phyloP scores from a whole-genome alignment of 2,797 vertebrate genomes.

The Rhynchonycteris naso region DNA sequence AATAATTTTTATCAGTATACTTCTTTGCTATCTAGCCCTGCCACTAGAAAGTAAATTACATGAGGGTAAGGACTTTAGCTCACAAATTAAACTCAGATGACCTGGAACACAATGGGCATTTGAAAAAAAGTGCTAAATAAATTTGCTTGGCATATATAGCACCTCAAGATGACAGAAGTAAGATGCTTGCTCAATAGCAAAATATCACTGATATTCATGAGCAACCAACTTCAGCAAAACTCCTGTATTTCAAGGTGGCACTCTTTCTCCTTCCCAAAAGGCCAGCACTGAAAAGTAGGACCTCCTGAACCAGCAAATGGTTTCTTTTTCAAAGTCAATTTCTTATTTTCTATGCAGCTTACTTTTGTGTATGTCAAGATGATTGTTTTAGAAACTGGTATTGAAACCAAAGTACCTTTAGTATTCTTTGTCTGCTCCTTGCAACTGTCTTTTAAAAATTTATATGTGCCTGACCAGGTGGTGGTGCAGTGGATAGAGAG shows the following conservation, averaged over 20 bases:
- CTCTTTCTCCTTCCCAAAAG: no score
- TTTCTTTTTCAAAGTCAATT: background rate
- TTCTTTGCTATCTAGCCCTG: background rate
- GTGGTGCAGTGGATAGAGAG: no score
- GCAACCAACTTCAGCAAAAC: background rate
- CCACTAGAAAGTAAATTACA: background rate
- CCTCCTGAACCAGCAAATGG: background rate
- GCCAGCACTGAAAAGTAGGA: no score
- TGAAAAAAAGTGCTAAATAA: background rate
- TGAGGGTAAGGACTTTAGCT: background rate
- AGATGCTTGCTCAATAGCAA: constrained; percentile 1
- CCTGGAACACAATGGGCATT: background rate
- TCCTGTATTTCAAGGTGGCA: background rate
- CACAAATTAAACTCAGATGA: background rate
- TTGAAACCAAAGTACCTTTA: background rate
- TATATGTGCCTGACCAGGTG: background rate
- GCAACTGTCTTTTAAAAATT: background rate
- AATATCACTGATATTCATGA: background rate
- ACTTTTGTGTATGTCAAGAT: background rate
- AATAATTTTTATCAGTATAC: background rate
- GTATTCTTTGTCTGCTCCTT: background rate
- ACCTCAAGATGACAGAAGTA: constrained; percentile 16
- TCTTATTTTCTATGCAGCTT: constrained; percentile 30
- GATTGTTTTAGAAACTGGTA: constrained; percentile 15
- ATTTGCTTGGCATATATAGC: background rate